Evolutionary conservation across 2,113 vertebrate species (phyloP).

Genomic region (Strigops habroptila): DNA sequence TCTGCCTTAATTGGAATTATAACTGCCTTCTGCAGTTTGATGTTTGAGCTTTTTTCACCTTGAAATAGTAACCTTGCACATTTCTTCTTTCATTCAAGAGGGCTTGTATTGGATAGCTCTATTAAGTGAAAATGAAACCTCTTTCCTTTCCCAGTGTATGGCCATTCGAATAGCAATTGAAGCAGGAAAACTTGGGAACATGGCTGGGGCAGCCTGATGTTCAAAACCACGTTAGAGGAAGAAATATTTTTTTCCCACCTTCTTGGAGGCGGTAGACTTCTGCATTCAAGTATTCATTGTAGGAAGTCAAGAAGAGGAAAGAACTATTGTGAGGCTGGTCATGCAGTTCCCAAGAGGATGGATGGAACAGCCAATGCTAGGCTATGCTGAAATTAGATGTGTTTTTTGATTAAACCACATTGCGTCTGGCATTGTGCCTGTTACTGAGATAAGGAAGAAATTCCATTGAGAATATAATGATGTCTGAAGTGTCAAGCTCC

Average conservation of each 20-base stretch:
- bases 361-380: background rate
- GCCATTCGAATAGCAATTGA: background rate
- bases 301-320: background rate
- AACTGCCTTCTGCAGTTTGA: background rate
- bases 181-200: background rate
- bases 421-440: background rate
- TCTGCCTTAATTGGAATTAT: background rate
- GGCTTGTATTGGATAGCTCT: background rate
- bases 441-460: background rate
- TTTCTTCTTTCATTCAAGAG: background rate
- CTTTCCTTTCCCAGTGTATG: background rate
- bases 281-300: background rate
- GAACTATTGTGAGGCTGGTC: background rate
- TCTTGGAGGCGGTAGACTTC: background rate
- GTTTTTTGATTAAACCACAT: background rate
- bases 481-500: background rate
- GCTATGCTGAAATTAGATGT: background rate
- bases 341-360: background rate
- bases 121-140: background rate
- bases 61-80: background rate
- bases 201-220: background rate
- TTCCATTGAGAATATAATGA: background rate
- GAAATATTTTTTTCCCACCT: background rate
- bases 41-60: background rate
- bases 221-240: background rate